Evolutionary conservation across 2,888 invertebrate species (phyloP).

Genomic region (Blastobasis adustella): DNA sequence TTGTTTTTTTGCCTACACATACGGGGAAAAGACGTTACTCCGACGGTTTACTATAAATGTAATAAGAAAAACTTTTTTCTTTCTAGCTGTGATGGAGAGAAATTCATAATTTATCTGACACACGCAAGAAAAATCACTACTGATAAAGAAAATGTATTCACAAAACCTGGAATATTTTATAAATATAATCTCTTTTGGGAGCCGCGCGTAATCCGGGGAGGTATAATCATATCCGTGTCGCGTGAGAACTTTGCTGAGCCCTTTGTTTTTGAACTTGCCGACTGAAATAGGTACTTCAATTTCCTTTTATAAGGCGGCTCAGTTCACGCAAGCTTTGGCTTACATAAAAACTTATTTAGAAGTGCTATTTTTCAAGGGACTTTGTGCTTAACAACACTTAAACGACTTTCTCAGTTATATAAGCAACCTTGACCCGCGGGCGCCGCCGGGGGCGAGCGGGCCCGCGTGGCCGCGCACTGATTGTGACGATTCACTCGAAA

Average conservation of each 20-base stretch:
- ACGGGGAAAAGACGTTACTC: no score
- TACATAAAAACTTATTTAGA: constrained; percentile 10
- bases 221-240: not conserved
- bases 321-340: constrained; percentile 7
- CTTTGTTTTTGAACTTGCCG: not conserved
- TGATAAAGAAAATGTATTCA: not conserved
- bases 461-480: constrained; percentile 16
- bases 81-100: no score
- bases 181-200: not conserved
- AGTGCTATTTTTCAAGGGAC: constrained; percentile 10
- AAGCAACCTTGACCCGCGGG: constrained; percentile 18
- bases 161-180: not conserved
- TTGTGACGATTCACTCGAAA: constrained; percentile 17
- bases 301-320: not conserved
- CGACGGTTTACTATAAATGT: no score
- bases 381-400: constrained; percentile 9
- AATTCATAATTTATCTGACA: no score
- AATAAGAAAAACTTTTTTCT: no score
- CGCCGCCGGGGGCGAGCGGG: constrained; percentile 5
- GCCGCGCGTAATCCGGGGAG: no score
- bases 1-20: no score
- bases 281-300: not conserved
- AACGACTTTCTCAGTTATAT: constrained; percentile 3
- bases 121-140: no score
- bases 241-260: constrained; percentile 1